Conservation (phyloP, 2,797 vertebrate genomes). For the Morelia viridis region DNA sequence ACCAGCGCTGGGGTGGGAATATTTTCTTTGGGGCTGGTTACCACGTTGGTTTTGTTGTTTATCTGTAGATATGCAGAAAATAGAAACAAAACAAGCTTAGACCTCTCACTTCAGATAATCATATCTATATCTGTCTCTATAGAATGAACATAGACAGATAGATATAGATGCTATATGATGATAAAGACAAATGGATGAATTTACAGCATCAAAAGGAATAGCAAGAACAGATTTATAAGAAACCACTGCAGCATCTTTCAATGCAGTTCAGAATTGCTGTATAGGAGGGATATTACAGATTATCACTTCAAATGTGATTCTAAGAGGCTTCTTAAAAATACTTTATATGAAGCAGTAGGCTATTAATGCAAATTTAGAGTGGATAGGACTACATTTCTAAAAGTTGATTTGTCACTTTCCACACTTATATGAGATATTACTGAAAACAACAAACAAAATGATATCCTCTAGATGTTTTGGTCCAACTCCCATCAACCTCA, state of each 20-base stretch:
- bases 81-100: conserved; percentile 79
- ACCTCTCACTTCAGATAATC: conserved; percentile 48
- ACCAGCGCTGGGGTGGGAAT: conserved; percentile 93
- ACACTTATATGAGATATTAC: conserved; percentile 20
- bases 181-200: conserved; percentile 63
- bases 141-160: conserved; percentile 64
- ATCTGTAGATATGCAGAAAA: conserved; percentile 92
- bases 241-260: conserved; percentile 42
- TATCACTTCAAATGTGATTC: conserved; percentile 35
- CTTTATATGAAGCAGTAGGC: conserved; percentile 41
- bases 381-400: conserved; percentile 30
- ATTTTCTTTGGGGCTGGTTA: conserved; percentile 96
- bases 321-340: conserved; percentile 39
- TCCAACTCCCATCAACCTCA: neutral
- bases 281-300: conserved; percentile 1
- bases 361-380: conserved; percentile 12
- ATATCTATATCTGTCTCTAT: conserved; percentile 64
- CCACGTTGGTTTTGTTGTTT: conserved; percentile 99
- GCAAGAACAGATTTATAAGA: conserved; percentile 12
- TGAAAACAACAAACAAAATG: neutral
- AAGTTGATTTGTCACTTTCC: conserved; percentile 15
- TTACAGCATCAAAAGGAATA: conserved; percentile 46
- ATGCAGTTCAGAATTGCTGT: neutral
- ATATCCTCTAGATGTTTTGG: neutral
- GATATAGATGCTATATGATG: conserved; percentile 53